phyloP scores from a whole-genome alignment of 2,797 vertebrate species.

The Sternarchorhynchus goeldii region DNA sequence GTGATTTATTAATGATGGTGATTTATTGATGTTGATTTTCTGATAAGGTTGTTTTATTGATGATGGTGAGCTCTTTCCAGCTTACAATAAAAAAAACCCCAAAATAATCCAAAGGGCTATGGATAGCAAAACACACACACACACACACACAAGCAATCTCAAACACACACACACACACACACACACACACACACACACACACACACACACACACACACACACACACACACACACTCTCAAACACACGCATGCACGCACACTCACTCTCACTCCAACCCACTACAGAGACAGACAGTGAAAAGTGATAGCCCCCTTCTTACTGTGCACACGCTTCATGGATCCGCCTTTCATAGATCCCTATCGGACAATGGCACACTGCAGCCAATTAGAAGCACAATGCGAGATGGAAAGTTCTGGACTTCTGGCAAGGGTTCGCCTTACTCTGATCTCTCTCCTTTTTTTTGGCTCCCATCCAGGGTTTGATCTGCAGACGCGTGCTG shows the following conservation, averaged over 20 bases:
- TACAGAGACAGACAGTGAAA: constrained; percentile 32
- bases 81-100: no score
- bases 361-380: constrained; percentile 41
- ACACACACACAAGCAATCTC: no score
- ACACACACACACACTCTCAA: background rate
- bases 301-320: constrained; percentile 44
- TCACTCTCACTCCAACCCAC: background rate
- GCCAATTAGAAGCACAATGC: constrained; percentile 49
- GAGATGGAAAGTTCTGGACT: constrained; percentile 56
- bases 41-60: no score
- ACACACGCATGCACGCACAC: background rate
- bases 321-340: constrained; percentile 40
- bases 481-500: constrained; percentile 12
- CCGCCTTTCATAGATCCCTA: constrained; percentile 53
- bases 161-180: no score
- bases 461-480: constrained; percentile 31
- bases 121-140: no score
- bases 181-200: background rate
- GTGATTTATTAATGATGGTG: no score
- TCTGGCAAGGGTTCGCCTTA: constrained; percentile 45
- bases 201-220: background rate
- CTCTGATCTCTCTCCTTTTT: constrained; percentile 36
- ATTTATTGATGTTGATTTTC: no score
- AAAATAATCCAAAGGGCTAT: no score
- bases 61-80: no score